These are phyloP conservation scores for Melinaea menophilus DNA, from an alignment of 2,888 invertebrate genomes.

Conservation along the genomic window DNA sequence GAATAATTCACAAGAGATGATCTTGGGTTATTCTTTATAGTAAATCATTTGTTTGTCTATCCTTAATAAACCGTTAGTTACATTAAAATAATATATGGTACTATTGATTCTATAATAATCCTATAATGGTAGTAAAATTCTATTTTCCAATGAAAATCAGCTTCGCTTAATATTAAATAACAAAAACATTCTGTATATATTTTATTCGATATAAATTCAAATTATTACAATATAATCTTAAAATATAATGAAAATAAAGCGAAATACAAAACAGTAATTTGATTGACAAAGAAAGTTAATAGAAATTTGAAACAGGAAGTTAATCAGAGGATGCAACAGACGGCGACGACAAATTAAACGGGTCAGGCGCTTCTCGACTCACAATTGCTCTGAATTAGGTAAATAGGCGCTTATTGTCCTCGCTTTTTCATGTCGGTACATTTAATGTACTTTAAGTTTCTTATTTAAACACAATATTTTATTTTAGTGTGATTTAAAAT, in stretches of 20 bases:
- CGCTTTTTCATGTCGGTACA: constrained; percentile 32
- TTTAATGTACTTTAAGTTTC: constrained; percentile 21
- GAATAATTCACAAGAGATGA: too few species aligned
- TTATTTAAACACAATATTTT: background rate
- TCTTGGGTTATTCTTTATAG: too few species aligned
- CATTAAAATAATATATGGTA: too few species aligned
- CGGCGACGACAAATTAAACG: constrained; percentile 61
- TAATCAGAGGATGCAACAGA: constrained; percentile 64
- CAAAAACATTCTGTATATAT: too few species aligned
- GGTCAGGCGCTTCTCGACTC: constrained; percentile 52
- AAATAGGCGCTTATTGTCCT: constrained; percentile 49
- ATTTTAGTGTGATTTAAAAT: background rate
- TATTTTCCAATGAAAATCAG: too few species aligned
- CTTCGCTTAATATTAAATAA: too few species aligned
- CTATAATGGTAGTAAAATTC: too few species aligned
- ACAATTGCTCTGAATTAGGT: constrained; percentile 64
- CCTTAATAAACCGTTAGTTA: too few species aligned
- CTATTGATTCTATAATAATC: too few species aligned
- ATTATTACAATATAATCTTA: constrained; percentile 23
- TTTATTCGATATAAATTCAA: background rate
- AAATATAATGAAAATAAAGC: constrained; percentile 37
- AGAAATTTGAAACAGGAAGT: constrained; percentile 71
- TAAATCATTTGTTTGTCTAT: too few species aligned
- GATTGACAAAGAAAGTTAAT: constrained; percentile 60
- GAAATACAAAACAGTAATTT: constrained; percentile 32